A percentile compares a stretch with the other conserved stretches of the same genome.
Evolutionary conservation across 2,888 invertebrate genomes (phyloP).

Genomic region (Thymelicus lineola): DNA sequence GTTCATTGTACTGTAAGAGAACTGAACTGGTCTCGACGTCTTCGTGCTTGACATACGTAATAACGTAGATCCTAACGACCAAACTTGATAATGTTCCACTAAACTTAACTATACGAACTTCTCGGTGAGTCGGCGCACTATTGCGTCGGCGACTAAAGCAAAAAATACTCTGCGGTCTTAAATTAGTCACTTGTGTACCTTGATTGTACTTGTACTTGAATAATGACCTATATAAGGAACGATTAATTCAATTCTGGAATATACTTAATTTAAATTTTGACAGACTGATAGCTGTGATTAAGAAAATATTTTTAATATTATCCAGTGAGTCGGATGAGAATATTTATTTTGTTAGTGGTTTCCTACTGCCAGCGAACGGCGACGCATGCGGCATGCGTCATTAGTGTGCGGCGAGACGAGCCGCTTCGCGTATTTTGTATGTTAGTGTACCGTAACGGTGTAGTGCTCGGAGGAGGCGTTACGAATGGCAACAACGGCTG

Average conservation of each 20-base stretch:
- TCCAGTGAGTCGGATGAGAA: constrained; percentile 84
- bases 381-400: constrained; percentile 59
- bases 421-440: constrained; percentile 74
- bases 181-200: constrained; percentile 84
- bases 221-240: constrained; percentile 76
- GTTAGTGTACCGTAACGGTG: constrained; percentile 64
- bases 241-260: constrained; percentile 84
- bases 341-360: constrained; percentile 83
- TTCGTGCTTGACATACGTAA: constrained; percentile 71
- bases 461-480: constrained; percentile 49
- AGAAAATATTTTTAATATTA: constrained; percentile 85
- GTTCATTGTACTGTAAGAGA: constrained; percentile 77
- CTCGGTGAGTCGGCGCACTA: constrained; percentile 64
- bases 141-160: constrained; percentile 46
- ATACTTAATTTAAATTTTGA: constrained; percentile 86
- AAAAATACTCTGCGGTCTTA: constrained; percentile 82
- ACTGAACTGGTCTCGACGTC: constrained; percentile 69
- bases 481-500: constrained; percentile 53
- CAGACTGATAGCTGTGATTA: constrained; percentile 86
- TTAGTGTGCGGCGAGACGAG: constrained; percentile 61
- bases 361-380: constrained; percentile 81
- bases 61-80: constrained; percentile 71
- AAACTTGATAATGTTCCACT: constrained; percentile 67
- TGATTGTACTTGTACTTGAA: constrained; percentile 77
- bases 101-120: constrained; percentile 62